Evolutionary conservation across 2,797 vertebrate species (phyloP), one percentile per base, ranked within the genome.

Genomic region (Cottoperca gobio): DNA sequence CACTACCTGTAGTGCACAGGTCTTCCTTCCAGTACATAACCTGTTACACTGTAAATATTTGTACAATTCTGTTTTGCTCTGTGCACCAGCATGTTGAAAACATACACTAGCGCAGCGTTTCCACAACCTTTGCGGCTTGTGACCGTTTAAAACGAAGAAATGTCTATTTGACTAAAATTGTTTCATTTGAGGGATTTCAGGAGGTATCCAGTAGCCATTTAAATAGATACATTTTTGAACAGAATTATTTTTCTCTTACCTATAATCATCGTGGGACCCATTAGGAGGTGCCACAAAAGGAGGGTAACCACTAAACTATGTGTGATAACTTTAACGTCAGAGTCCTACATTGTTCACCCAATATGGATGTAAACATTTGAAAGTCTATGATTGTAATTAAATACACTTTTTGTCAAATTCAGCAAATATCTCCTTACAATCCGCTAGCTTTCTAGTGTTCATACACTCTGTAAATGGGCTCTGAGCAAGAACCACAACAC

Each of bases 31-130:
- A 42, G 23, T 42, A 12, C 55, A 7, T 59, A 17, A 35, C 26
- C 42, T 12, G 4, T 49, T 42, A 17, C 28, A 50, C 39, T 16
- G 11, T 72, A 40, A 76, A 67, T 70, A 70, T 64, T 52, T 39
- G 53, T 2, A 42, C 1, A 39, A 8, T 42, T 60, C 35, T 31
- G 16, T 60, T 66, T 33, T 62, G 35, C 42, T 26, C 33, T 6
- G 24, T 64, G 19, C 45, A 64, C 19, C 21, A 62, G 5, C 19
- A 17, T 13, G 28, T 45, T 62, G 1, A 69, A 72, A 59, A 52
- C 26, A 16, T 57, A n/a, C 6, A 64, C 19, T 60, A 42, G 37
- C 13, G 71, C 28, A 58, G 54, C 10, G n/a, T 14, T 39, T 76
- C 2, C 21, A 5, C 23, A 45, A 46, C 2, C 4, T 58, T 49